Evolutionary conservation across 1,140 invertebrate species (phyloP).

Genomic region (Popillia japonica): DNA sequence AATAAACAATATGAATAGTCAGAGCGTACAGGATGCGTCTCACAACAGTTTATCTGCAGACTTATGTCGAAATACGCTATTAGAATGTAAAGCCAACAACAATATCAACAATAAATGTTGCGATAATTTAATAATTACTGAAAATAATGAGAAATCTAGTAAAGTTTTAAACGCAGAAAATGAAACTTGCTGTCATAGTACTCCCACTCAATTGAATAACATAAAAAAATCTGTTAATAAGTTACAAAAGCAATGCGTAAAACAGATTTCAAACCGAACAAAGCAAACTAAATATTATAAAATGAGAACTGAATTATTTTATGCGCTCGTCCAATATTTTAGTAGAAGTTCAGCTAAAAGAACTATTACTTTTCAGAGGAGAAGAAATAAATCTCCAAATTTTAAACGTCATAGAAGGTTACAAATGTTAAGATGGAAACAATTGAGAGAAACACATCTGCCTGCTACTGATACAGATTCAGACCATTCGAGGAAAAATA

Average conservation of each 20-base stretch:
- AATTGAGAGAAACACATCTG: slow-evolving; percentile 11
- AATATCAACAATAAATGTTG: no score
- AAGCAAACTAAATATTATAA: neutral
- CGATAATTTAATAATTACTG: no score
- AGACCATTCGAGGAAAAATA: neutral
- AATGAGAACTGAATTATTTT: slow-evolving; percentile 17
- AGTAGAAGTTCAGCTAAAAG: neutral
- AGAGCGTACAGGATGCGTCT: no score
- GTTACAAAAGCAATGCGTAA: neutral
- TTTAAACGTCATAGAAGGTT: neutral
- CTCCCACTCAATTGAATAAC: no score
- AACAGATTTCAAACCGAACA: neutral
- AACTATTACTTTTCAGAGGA: neutral
- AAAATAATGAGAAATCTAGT: no score
- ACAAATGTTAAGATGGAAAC: slow-evolving; percentile 25
- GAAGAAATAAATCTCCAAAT: neutral
- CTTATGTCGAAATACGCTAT: no score
- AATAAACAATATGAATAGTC: no score
- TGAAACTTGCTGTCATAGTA: no score
- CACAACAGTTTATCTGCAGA: no score
- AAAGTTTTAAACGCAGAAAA: no score
- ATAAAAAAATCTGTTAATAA: neutral
- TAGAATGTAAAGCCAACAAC: no score
- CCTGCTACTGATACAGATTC: slow-evolving; percentile 29
- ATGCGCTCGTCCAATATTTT: neutral